Evolutionary conservation across 1,140 invertebrate genomes (phyloP), one percentile per base, ranked within the genome.

Genomic region (Triops longicaudatus): DNA sequence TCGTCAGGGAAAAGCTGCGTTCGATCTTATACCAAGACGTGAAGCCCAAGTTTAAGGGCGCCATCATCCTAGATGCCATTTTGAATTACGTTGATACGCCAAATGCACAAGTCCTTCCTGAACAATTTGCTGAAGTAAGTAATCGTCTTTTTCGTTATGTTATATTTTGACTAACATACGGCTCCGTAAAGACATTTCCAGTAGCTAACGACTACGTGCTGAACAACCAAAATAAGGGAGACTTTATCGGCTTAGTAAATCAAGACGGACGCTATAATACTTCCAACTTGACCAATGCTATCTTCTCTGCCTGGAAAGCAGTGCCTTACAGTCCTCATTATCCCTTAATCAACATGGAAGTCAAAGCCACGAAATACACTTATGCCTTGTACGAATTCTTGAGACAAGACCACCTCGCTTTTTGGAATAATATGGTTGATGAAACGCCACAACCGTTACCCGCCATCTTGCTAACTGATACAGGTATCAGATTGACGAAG

Each of bases 381-480:
- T 27, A 43, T 5, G 78, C 78, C 2, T 17, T 76, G 9, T 73
- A 73, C 11, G 78, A 78, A 50, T 76, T 78, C 22, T 37, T 78
- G 26, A 78, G 76, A 41, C 78, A 78, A 44, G 78, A 78, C 72
- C 78, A 78, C 14, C 26, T 78, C 10, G 27, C 78, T 0, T 78
- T 78, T 42, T 78, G 78, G 78, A 78, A 78, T 73, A 26, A 72
- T 44, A 14, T 42, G 0, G 43, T 76, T 26, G 74, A 72, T 26
- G 71, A 79, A 73, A 75, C 50, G 17, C 50, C 73, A 17, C 43
- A 78, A 41, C 80, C 81, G 3, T 78, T 84, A 6, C 82, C 81
- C 26, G 84, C 85, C 14, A 80, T 86, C 14, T 81, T 86, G 6
- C 77, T 86, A 26, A 85, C 85, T 4, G 85, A 86, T 78, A 85